Evolutionary conservation across 2,113 vertebrate genomes (phyloP).

Genomic region (Pheucticus melanocephalus): DNA sequence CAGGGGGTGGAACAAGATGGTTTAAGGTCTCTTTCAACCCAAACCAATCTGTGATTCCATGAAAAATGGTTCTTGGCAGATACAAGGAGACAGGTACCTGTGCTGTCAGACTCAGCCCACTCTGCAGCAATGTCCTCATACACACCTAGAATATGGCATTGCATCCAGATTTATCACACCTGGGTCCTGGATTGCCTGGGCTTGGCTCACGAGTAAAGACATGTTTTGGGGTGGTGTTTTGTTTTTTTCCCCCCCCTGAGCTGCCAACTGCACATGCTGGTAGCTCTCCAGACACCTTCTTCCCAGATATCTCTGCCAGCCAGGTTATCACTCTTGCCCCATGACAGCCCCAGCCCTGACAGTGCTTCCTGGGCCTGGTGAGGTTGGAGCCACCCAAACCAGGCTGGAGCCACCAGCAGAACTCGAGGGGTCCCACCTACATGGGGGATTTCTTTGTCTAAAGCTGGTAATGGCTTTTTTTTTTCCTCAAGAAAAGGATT

Average conservation of each 20-base stretch:
- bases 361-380: neutral
- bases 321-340: neutral
- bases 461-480: neutral
- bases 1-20: neutral
- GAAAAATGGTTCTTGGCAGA: neutral
- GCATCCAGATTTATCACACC: neutral
- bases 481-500: neutral
- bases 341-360: rapidly evolving
- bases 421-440: neutral
- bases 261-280: neutral
- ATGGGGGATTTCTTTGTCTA: neutral
- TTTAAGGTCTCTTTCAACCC: neutral
- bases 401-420: neutral
- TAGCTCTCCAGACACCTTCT: neutral
- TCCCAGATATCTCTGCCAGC: neutral
- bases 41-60: neutral
- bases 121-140: neutral
- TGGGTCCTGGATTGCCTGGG: neutral
- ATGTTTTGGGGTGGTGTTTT: neutral
- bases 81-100: neutral
- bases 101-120: neutral
- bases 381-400: neutral
- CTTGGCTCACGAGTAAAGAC: neutral
- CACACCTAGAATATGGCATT: neutral
- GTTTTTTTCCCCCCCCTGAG: neutral